Conservation (phyloP, 2,797 vertebrate species). For the Myiotriccus ornatus region DNA sequence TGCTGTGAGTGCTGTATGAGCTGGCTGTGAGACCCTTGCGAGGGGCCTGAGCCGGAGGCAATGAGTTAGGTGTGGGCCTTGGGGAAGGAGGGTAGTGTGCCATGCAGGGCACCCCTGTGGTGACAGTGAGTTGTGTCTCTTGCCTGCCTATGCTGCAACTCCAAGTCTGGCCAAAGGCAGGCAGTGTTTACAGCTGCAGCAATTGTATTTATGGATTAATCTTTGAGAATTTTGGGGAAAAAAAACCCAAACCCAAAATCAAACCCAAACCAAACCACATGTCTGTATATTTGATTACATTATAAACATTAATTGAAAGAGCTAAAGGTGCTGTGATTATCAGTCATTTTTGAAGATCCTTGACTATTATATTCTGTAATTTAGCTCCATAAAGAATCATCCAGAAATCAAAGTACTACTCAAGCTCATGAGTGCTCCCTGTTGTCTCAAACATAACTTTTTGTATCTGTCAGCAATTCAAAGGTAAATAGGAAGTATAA, state of each 20-base stretch:
- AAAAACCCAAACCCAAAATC: neutral
- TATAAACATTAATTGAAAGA: neutral
- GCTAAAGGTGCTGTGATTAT: neutral
- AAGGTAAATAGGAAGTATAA: neutral
- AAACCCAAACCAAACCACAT: neutral
- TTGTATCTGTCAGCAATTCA: neutral
- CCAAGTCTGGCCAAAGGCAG: neutral
- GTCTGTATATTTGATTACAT: neutral
- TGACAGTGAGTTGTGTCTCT: no score
- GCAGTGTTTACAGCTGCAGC: neutral
- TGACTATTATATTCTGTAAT: neutral
- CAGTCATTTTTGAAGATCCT: neutral
- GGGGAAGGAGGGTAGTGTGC: no score
- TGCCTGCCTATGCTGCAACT: neutral
- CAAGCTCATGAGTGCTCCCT: neutral
- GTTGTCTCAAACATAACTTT: neutral
- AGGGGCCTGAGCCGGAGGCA: rapidly evolving
- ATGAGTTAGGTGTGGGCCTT: neutral
- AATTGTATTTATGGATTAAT: neutral
- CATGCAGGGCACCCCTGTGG: neutral
- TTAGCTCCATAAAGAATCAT: neutral
- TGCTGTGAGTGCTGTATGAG: rapidly evolving
- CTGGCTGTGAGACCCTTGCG: rapidly evolving
- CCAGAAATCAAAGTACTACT: neutral
- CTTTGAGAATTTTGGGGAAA: neutral